Percentiles rank a stretch among this genome's conserved stretches.
Evolutionary conservation across 2,888 invertebrate species (phyloP).

Genomic region (Drosophila setosimentum): DNA sequence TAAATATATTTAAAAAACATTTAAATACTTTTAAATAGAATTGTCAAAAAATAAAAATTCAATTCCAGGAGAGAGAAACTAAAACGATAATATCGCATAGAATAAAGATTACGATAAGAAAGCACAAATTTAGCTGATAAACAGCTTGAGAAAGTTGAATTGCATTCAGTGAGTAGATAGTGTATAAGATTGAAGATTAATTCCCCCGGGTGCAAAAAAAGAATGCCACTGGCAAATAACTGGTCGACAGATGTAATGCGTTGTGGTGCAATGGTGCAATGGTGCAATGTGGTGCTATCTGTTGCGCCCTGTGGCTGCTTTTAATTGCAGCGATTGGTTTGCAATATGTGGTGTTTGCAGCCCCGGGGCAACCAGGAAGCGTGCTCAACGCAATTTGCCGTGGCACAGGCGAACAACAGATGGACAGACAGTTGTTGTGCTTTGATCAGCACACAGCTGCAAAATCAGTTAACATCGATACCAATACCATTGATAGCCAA

Average conservation of each 20-base stretch:
- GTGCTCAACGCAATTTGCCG: slow-evolving; percentile 65
- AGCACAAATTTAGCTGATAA: background rate
- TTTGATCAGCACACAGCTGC: slow-evolving; percentile 71
- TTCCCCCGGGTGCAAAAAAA: slow-evolving; percentile 36
- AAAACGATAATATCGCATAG: background rate
- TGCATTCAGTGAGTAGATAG: slow-evolving; percentile 20
- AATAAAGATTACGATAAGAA: background rate
- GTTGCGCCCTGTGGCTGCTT: slow-evolving; percentile 61
- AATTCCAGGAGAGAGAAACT: background rate
- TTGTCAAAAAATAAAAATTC: too few relatives aligned
- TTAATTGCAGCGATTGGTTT: slow-evolving; percentile 74
- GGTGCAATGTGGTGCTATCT: slow-evolving; percentile 32
- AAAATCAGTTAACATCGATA: slow-evolving; percentile 74
- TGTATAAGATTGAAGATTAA: slow-evolving; percentile 44
- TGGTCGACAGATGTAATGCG: slow-evolving; percentile 52
- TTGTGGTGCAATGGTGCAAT: slow-evolving; percentile 10
- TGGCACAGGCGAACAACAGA: slow-evolving; percentile 28
- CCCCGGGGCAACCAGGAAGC: slow-evolving; percentile 68
- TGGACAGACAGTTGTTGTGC: slow-evolving; percentile 41
- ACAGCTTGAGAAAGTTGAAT: background rate
- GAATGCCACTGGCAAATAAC: slow-evolving; percentile 59
- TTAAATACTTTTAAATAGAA: background rate
- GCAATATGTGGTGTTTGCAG: slow-evolving; percentile 61
- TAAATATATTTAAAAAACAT: background rate
- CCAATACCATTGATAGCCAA: slow-evolving; percentile 47